Base-by-base conservation (phyloP, 2,888 invertebrate genomes). In the Dysmachus trigonus region DNA sequence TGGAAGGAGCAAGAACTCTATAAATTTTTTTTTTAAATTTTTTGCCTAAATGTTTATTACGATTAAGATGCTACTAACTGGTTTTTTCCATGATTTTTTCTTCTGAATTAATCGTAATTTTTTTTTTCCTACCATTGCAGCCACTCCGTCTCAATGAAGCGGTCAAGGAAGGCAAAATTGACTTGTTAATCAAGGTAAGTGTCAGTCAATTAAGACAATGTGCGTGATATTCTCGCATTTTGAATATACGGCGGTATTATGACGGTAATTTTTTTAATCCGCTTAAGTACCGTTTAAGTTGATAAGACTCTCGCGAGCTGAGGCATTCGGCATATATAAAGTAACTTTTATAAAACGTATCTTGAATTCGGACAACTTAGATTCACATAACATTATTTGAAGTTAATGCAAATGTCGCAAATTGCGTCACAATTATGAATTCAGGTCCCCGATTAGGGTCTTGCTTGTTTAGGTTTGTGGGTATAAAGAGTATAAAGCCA, bases 121-220 rank as follows among this genome's bases (percentile, higher is more conserved):
- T 81, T 51, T 79, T 81, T 18, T 13, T 76, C 22, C 22, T 47
- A 1, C 30, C 33, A 13, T 53, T 81, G 7, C 81, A 81, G 81
- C 81, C 27, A 53, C 15, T 81, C 81, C n/a, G 33, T 53, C 51
- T 81, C 51, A 81, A 81, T 81, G 81, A 51, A 81, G 62, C 81
- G 62, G 33, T 62, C 35, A 81, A 53, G 81, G 81, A 81, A 81
- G 62, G 31, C 41, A n/a, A 53, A 31, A 47, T 31, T 31, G 22
- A 62, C 33, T 81, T 81, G 81, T 81, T 81, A 81, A 62, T 53
- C 62, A 81, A 53, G 81, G 81, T 81, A 81, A 81, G 81, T 62
- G 62, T 33, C 10, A 51, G 13, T 33, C 10, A 51, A 22, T 30
- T 31, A 62, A 53, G 30, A 62, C 53, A 41, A 47, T 47, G 31